Conservation (phyloP, 2,888 invertebrate genomes). For the Mesorhabditis spiculigera region DNA sequence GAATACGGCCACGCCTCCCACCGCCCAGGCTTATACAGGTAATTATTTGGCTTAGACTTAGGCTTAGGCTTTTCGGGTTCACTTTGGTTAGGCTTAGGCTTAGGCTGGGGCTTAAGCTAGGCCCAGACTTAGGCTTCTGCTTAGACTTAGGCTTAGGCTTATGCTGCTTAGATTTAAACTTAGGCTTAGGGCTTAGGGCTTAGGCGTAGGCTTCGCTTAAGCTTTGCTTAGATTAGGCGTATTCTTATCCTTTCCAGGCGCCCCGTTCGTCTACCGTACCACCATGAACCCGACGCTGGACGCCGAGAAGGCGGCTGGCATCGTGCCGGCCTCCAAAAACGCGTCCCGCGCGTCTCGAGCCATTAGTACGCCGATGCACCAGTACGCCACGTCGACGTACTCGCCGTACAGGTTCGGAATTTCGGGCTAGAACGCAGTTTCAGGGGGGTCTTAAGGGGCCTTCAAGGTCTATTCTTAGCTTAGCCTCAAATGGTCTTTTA, state of each 20-base stretch:
- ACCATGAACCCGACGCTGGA: constrained; percentile 4
- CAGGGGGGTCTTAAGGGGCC: too few relatives aligned
- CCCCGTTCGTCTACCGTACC: background rate
- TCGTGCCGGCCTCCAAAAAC: background rate
- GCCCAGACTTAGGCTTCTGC: too few relatives aligned
- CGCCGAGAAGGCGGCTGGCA: background rate
- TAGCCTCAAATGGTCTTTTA: too few relatives aligned
- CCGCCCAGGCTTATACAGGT: background rate
- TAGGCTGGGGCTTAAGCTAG: too few relatives aligned
- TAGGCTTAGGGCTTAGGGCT: too few relatives aligned
- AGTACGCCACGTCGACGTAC: background rate
- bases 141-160: background rate
- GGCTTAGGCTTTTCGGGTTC: too few relatives aligned
- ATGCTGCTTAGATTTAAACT: too few relatives aligned
- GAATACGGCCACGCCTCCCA: background rate
- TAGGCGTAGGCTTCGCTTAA: too few relatives aligned
- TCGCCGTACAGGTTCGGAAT: constrained; percentile 4
- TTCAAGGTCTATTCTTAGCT: too few relatives aligned
- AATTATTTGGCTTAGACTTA: background rate
- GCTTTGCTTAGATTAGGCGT: too few relatives aligned
- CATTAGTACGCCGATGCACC: background rate
- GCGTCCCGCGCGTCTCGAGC: background rate
- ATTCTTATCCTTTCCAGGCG: background rate
- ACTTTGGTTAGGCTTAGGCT: background rate
- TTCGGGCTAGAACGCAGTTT: too few relatives aligned